Conservation (phyloP, 2,113 vertebrate genomes). For the Anhinga anhinga region DNA sequence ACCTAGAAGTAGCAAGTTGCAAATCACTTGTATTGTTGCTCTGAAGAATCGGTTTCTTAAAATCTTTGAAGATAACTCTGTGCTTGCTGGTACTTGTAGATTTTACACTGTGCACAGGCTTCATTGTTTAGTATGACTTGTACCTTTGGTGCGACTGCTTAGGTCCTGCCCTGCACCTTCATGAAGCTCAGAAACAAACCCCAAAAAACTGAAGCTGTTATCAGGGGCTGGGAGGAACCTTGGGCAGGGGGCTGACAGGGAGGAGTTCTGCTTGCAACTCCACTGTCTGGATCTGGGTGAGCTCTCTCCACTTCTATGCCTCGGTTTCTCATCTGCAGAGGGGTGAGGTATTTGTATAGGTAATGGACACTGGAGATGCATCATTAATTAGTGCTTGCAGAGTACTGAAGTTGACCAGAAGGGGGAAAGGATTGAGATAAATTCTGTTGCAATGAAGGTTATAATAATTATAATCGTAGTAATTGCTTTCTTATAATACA, state of each 20-base stretch:
- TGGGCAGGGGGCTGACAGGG: too few relatives aligned
- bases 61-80: neutral
- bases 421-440: neutral
- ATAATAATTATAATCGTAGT: neutral
- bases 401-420: neutral
- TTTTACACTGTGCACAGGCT: neutral
- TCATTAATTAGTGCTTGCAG: neutral
- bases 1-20: neutral
- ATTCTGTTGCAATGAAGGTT: neutral
- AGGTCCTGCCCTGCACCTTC: neutral
- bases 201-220: rapidly evolving
- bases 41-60: neutral
- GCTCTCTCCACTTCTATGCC: neutral
- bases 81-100: neutral
- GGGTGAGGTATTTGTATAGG: rapidly evolving
- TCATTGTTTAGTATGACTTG: rapidly evolving
- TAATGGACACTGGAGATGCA: neutral
- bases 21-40: neutral
- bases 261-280: neutral
- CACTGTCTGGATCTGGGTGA: neutral
- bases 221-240: rapidly evolving
- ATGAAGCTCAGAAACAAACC: neutral
- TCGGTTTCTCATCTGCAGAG: neutral
- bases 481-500: neutral
- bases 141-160: neutral